Evolutionary conservation across 1,140 invertebrate genomes (phyloP).

Genomic region (Bombyx mori): ASM3026992v2 NC_085111.1:12490501-12491000

Average conservation of each 20-base stretch:
- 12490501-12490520: background rate
- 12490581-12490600: background rate
- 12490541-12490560: background rate
- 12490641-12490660: background rate
- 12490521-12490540: background rate
- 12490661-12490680: background rate
- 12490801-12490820: slow-evolving; percentile 66
- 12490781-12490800: slow-evolving; percentile 64
- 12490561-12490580: slow-evolving; percentile 2
- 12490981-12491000: slow-evolving; percentile 14
- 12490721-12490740: slow-evolving; percentile 52
- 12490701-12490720: slow-evolving; percentile 60
- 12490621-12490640: no score
- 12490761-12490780: slow-evolving; percentile 44
- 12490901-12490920: slow-evolving; percentile 26
- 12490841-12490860: slow-evolving; percentile 47
- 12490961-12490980: slow-evolving; percentile 23
- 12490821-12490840: slow-evolving; percentile 63
- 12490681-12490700: slow-evolving; percentile 39
- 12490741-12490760: slow-evolving; percentile 63
- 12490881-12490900: slow-evolving; percentile 50
- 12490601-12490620: no score
- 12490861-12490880: slow-evolving; percentile 58
- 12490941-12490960: slow-evolving; percentile 12
- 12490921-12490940: slow-evolving; percentile 13